Evolutionary conservation across 2,888 invertebrate species (phyloP).

Genomic region (Volucella zonaria): DNA sequence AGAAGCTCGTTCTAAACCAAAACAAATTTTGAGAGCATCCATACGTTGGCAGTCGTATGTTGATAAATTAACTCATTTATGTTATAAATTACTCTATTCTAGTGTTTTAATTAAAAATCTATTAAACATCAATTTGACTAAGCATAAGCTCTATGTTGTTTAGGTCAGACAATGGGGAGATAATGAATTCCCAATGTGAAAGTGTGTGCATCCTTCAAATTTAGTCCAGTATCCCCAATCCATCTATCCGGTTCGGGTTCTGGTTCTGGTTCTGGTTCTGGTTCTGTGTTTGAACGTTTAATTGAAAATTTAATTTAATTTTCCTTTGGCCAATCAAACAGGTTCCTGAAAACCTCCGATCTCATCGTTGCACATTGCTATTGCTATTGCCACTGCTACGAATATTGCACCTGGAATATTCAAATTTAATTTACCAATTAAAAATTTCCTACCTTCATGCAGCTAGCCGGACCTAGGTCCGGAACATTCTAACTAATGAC

Average conservation of each 20-base stretch:
- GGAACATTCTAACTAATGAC: slow-evolving; percentile 1
- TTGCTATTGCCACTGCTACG: not conserved
- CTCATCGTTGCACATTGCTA: not conserved
- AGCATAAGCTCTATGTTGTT: no score
- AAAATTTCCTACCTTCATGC: slow-evolving; percentile 2
- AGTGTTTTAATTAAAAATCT: no score
- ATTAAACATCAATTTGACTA: no score
- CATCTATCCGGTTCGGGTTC: not conserved
- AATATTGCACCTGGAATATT: not conserved
- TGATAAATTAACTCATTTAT: no score
- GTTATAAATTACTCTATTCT: no score
- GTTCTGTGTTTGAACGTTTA: slow-evolving; percentile 41
- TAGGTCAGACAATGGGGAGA: not conserved
- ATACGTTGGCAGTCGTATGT: no score
- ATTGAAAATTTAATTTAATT: slow-evolving; percentile 38
- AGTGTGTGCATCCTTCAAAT: not conserved
- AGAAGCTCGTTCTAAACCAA: no score
- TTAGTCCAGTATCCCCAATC: not conserved
- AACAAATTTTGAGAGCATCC: no score
- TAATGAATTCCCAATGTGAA: not conserved
- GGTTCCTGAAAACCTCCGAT: not conserved
- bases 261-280: not conserved
- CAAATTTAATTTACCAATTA: slow-evolving; percentile 30
- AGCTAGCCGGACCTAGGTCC: not conserved
- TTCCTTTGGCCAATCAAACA: not conserved